Conservation (phyloP, 2,888 invertebrate genomes). For the Aporophyla nigra region DNA sequence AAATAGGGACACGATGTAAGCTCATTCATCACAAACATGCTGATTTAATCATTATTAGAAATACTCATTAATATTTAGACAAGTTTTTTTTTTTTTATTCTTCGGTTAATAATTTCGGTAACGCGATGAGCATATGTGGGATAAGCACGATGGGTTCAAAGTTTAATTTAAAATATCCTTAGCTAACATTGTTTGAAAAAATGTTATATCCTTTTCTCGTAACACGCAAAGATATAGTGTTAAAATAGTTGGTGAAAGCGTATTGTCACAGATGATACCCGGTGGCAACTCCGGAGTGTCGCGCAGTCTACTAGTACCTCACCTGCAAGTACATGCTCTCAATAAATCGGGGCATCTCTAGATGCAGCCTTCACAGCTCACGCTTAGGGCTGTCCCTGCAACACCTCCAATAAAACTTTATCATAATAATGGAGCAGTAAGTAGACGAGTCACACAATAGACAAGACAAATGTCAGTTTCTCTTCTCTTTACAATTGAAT, state of each 20-base stretch:
- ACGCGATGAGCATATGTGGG: too few species aligned
- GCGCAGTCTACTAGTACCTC: conserved; percentile 48
- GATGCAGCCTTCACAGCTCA: conserved; percentile 59
- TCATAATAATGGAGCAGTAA: conserved; percentile 62
- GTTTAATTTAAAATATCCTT: neutral
- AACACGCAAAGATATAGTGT: conserved; percentile 21
- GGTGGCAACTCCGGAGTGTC: conserved; percentile 38
- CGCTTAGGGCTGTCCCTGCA: conserved; percentile 57
- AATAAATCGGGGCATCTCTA: conserved; percentile 69
- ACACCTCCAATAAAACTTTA: conserved; percentile 60
- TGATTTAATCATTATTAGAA: conserved; percentile 22
- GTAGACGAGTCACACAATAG: conserved; percentile 77
- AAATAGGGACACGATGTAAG: conserved; percentile 38
- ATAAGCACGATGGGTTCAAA: conserved; percentile 1
- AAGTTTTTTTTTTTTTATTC: neutral
- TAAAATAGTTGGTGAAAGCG: conserved; percentile 17
- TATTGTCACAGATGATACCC: conserved; percentile 41
- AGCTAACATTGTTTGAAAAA: neutral
- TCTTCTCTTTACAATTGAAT: conserved; percentile 84
- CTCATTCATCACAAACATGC: conserved; percentile 7
- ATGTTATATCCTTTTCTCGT: neutral
- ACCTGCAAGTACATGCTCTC: conserved; percentile 59
- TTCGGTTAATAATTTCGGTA: neutral
- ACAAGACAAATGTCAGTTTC: conserved; percentile 83
- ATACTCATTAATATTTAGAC: conserved; percentile 15